These are phyloP conservation scores for Danio tinwini DNA, from an alignment of 2,797 vertebrate genomes.

Conservation along the genomic window DNA sequence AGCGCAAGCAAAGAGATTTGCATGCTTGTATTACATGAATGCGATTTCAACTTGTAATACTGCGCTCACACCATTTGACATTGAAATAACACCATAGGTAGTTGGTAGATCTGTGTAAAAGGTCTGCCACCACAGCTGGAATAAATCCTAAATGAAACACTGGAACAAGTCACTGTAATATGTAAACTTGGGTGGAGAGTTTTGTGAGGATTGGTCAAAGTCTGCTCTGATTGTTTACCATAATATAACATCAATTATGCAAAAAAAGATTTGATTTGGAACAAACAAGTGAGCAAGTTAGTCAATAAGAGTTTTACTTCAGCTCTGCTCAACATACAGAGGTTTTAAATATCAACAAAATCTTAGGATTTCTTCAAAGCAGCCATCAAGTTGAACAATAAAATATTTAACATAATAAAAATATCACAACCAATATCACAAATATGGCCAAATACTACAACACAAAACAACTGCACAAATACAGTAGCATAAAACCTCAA, in stretches of 20 bases:
- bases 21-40: no score
- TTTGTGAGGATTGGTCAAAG: not conserved
- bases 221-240: not conserved
- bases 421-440: no score
- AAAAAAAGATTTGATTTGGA: not conserved
- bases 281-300: not conserved
- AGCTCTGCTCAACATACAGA: conserved; percentile 12
- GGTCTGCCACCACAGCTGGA: no score
- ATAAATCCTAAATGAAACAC: no score
- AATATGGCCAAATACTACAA: not conserved
- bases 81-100: no score
- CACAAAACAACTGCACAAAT: conserved; percentile 10
- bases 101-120: no score
- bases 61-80: no score
- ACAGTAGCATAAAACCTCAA: not conserved
- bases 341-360: conserved; percentile 6
- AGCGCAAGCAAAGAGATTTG: no score
- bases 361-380: not conserved
- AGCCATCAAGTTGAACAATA: conserved; percentile 12
- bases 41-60: no score
- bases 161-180: not conserved
- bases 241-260: not conserved
- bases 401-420: conserved; percentile 18
- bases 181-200: no score
- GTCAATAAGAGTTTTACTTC: conserved; percentile 7